Conservation (phyloP, 2,888 invertebrate genomes). For the Polydrusus tereticollis region DNA sequence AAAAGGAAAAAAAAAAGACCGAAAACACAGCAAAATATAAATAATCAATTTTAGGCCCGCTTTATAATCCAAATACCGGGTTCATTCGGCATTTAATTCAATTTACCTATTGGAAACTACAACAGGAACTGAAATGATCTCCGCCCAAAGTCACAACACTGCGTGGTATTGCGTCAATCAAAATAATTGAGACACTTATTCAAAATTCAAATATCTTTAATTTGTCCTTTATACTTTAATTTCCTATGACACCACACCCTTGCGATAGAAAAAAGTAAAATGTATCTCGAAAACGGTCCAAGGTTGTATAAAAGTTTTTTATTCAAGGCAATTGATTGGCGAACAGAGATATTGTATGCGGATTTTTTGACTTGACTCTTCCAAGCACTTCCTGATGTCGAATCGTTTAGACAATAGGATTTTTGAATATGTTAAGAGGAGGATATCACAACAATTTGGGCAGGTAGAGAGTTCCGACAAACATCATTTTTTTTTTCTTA, state of each 20-base stretch:
- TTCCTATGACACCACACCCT: conserved; percentile 38
- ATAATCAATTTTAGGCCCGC: too few relatives aligned
- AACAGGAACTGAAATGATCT: too few relatives aligned
- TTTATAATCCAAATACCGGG: too few relatives aligned
- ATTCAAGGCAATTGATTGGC: conserved; percentile 36
- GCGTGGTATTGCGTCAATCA: conserved; percentile 6
- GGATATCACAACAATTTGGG: conserved; percentile 26
- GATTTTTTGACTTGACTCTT: conserved; percentile 24
- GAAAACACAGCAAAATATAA: too few relatives aligned
- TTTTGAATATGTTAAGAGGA: conserved; percentile 21
- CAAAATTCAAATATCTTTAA: conserved; percentile 23
- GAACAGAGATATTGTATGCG: conserved; percentile 21
- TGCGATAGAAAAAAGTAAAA: conserved; percentile 33
- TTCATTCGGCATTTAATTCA: too few relatives aligned
- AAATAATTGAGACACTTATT: conserved; percentile 17
- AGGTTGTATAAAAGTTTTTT: conserved; percentile 28
- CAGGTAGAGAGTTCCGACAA: conserved; percentile 16
- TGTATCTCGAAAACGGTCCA: conserved; percentile 34
- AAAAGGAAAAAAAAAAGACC: too few relatives aligned
- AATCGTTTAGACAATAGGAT: conserved; percentile 18
- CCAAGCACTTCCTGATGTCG: conserved; percentile 32
- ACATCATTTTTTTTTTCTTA: neutral
- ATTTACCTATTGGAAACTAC: too few relatives aligned
- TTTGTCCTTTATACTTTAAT: conserved; percentile 28
- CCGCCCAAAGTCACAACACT: neutral